Conservation (phyloP, 2,113 vertebrate species). For the Hyaena hyaena region DNA sequence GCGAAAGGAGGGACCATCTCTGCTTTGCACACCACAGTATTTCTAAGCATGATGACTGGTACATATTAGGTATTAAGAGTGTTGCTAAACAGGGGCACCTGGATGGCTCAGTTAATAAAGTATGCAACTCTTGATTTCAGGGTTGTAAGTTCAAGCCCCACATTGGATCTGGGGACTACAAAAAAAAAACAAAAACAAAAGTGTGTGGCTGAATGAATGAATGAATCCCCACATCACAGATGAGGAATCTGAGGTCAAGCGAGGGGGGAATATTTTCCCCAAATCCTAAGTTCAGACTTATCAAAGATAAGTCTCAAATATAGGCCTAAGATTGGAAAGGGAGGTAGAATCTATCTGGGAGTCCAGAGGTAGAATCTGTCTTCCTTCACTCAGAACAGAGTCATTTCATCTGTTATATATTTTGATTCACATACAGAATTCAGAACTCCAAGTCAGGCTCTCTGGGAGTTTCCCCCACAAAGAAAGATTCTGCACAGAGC, state of each 20-base stretch:
- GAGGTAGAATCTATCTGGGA: background rate
- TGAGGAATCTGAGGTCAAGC: background rate
- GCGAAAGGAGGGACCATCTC: background rate
- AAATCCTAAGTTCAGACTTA: background rate
- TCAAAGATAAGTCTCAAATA: background rate
- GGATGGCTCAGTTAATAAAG: background rate
- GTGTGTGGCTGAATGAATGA: background rate
- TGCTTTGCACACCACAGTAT: background rate
- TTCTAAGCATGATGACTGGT: no score
- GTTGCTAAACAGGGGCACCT: background rate
- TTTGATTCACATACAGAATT: background rate
- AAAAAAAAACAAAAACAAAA: background rate
- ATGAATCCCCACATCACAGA: background rate
- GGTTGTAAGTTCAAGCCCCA: background rate
- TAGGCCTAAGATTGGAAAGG: background rate
- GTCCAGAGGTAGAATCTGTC: background rate
- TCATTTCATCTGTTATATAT: background rate
- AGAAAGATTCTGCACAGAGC: background rate
- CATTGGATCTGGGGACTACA: background rate
- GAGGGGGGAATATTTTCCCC: background rate
- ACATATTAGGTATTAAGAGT: background rate
- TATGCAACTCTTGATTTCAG: background rate
- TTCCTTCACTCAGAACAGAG: background rate
- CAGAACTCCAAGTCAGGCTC: background rate
- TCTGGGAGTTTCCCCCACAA: rapidly evolving